Evolutionary conservation across 2,797 vertebrate genomes (phyloP).

Genomic region (Podarcis lilfordi): DNA sequence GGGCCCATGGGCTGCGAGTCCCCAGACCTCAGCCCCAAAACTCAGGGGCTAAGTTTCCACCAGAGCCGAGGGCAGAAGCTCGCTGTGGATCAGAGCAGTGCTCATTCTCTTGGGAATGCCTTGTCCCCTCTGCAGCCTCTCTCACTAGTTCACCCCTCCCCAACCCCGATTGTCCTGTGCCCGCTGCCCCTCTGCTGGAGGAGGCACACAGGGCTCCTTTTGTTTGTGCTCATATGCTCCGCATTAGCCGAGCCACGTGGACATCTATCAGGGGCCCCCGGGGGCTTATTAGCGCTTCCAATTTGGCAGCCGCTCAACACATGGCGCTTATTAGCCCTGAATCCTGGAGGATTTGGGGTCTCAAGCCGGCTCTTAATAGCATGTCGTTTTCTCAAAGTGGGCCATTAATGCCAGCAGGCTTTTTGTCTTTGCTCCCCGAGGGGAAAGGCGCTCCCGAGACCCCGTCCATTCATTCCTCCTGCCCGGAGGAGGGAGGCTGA

Average conservation of each 20-base stretch:
- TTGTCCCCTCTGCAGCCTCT: background rate
- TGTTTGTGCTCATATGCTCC: conserved; percentile 57
- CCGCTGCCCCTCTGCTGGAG: too few relatives aligned
- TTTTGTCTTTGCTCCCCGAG: background rate
- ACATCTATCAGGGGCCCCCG: conserved; percentile 21
- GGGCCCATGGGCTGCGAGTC: background rate
- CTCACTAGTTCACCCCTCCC: background rate
- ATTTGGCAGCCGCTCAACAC: conserved; percentile 41
- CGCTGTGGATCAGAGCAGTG: too few relatives aligned
- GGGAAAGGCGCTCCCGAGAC: background rate
- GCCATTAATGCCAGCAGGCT: conserved; percentile 9
- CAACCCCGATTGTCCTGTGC: background rate
- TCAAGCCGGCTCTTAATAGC: conserved; percentile 49
- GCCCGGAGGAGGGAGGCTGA: background rate
- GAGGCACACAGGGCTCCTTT: conserved; percentile 39
- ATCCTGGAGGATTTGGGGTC: conserved; percentile 12
- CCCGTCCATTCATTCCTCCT: background rate
- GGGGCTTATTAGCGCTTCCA: conserved; percentile 13
- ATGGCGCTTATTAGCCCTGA: conserved; percentile 59
- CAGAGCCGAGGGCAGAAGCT: background rate
- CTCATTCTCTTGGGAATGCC: background rate
- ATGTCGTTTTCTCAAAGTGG: background rate
- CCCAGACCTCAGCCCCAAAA: background rate
- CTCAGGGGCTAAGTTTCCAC: too few relatives aligned
- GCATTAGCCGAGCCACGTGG: conserved; percentile 66